These are phyloP conservation scores for Drosophila setosimentum DNA, from an alignment of 2,888 invertebrate species.

Conservation along the genomic window DNA sequence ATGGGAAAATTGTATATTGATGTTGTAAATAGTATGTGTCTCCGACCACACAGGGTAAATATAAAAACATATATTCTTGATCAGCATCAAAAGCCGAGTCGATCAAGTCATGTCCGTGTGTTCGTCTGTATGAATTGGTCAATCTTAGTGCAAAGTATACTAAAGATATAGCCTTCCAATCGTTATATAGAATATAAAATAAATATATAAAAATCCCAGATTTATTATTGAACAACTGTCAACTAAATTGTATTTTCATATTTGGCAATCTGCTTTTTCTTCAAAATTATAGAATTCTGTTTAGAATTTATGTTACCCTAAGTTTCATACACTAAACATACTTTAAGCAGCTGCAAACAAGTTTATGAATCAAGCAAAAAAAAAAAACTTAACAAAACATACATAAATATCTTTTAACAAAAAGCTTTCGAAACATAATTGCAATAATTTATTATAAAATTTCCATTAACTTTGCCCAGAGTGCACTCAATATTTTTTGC, in stretches of 20 bases:
- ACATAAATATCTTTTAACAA: not conserved
- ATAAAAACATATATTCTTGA: not conserved
- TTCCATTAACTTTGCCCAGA: not conserved
- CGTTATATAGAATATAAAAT: not conserved
- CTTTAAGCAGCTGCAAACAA: not conserved
- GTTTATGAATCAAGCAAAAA: not conserved
- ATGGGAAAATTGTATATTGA: not conserved
- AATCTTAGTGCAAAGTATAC: not conserved
- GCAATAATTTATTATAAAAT: not conserved
- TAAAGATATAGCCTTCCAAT: not conserved
- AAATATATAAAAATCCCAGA: not conserved
- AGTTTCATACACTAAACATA: not conserved
- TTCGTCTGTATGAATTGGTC: not conserved
- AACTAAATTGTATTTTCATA: not conserved
- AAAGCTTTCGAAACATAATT: not conserved
- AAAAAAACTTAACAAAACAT: not conserved
- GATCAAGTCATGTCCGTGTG: not conserved
- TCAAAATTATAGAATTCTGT: fast-evolving
- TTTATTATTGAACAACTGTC: not conserved
- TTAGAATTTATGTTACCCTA: not conserved
- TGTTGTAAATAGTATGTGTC: not conserved
- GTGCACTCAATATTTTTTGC: constrained; percentile 7
- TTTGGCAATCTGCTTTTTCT: fast-evolving
- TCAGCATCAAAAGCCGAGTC: not conserved
- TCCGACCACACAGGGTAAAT: not conserved